Base-by-base conservation (phyloP, 64 coral and sea anemone species). In the Cladopsammia gracilis region DNA sequence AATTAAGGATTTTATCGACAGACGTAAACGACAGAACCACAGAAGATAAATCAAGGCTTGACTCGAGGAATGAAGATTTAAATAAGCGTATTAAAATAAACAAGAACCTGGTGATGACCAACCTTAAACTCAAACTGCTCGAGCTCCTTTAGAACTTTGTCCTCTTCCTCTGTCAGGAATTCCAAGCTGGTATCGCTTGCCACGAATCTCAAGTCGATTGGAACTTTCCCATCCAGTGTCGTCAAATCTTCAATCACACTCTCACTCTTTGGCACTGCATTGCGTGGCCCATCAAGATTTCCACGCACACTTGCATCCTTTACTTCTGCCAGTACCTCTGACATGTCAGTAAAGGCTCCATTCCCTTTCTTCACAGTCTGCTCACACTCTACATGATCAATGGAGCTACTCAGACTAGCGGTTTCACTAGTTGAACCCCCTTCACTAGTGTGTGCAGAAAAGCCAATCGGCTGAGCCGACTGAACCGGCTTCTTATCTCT, bases 151-250 rank as follows among this genome's bases (percentile, higher is more conserved):
- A 71, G 68, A 4, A 83, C 58, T 46, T 24, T 26, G 51, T 62
- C 19, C 72, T 91, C 89, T 49, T 91, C 89, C 5, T 23, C 68
- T 5, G 57, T 34, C 56, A 91, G 69, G 10, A 46, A 58, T 48
- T 83, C 78, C 16, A 91, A 48, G 12, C 65, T 62, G 20, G 77
- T 59, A 19, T 23, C 57, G 23, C 4, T 47, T 2, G 13, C 34
- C 7, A 46, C 58, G 44, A 73, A 91, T 70, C 89, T 83, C 42
- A 84, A 56, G 56, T 91, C 89, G 58, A 91, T 70, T 49, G 89
- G 78, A 68, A 68, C 26, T 67, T 68, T 48, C 23, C 80, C 80
- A 46, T 84, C 80, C 6, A 23, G 20, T 0, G 80, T 84, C 46
- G 1, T 10, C 44, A 84, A 23, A 67, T 45, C 62, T 6, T 10